Evolutionary conservation across 2,888 invertebrate species (phyloP).

Genomic region (Halictus ligatus): DNA sequence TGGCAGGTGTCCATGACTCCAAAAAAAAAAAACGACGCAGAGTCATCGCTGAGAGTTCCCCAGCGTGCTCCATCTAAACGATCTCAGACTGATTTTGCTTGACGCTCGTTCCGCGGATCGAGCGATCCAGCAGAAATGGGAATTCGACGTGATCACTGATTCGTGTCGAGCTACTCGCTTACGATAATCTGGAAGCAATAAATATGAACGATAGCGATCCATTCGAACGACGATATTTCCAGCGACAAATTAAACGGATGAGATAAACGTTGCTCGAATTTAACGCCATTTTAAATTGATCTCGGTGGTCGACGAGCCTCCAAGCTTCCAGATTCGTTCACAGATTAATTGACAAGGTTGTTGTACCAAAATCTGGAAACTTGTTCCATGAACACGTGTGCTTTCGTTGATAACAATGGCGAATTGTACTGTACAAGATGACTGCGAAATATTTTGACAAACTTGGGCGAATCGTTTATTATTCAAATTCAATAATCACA

Average conservation of each 20-base stretch:
- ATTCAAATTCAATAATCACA: too few species aligned
- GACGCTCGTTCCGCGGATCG: background rate
- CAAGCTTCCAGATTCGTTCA: background rate
- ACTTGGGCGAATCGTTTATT: background rate
- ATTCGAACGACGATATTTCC: slow-evolving; percentile 9
- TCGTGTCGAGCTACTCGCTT: slow-evolving; percentile 31
- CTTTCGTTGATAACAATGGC: background rate
- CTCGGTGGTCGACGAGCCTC: background rate
- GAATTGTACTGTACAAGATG: background rate
- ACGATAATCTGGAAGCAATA: slow-evolving; percentile 57
- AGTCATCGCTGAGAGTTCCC: slow-evolving; percentile 15
- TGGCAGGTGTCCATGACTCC: slow-evolving; percentile 56
- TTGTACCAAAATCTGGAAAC: background rate
- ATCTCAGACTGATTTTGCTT: slow-evolving; percentile 26
- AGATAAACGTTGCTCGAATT: background rate
- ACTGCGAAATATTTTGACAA: background rate
- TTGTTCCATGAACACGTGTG: slow-evolving; percentile 1
- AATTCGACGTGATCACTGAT: background rate
- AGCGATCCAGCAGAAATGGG: background rate
- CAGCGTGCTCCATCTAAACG: slow-evolving; percentile 19
- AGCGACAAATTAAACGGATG: background rate
- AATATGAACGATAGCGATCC: slow-evolving; percentile 53
- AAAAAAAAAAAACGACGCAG: background rate
- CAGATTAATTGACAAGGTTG: background rate
- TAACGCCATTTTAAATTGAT: background rate